Percentiles rank a stretch among this genome's conserved stretches.
These are phyloP conservation scores for Damaliscus lunatus DNA, from an alignment of 2,113 vertebrate genomes.

Conservation along the genomic window DNA sequence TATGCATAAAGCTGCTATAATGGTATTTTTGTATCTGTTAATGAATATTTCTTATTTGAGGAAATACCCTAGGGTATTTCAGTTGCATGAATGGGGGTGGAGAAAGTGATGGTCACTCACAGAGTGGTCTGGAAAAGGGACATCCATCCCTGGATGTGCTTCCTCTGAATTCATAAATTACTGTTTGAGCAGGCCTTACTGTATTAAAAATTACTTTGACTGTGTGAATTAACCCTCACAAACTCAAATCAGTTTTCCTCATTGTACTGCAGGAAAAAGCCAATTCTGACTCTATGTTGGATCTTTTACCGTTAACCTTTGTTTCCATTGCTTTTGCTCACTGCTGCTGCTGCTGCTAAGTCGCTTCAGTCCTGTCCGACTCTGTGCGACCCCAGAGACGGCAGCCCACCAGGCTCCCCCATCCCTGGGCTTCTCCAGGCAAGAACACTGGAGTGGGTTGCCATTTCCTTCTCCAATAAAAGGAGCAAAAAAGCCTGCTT, in stretches of 20 bases:
- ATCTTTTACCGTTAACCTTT: neutral
- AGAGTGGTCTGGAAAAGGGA: neutral
- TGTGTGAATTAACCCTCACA: neutral
- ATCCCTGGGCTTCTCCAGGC: no score
- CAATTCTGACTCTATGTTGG: neutral
- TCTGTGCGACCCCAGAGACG: no score
- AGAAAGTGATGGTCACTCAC: neutral
- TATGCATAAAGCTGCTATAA: neutral
- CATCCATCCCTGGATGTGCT: neutral
- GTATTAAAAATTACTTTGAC: neutral
- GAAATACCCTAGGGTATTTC: neutral
- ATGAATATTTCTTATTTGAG: neutral
- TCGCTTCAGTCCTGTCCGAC: no score
- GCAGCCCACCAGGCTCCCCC: no score
- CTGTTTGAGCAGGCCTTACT: neutral
- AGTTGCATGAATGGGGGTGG: neutral
- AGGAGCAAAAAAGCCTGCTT: neutral
- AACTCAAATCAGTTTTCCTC: neutral
- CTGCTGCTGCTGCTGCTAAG: neutral
- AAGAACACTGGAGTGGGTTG: no score
- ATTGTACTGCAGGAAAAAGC: neutral
- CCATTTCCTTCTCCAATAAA: neutral
- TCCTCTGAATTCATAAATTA: neutral
- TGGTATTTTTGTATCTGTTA: neutral
- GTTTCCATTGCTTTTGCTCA: neutral